These are phyloP conservation scores for Enoplosus armatus DNA, from an alignment of 2,797 vertebrate species.

Conservation along the genomic window DNA sequence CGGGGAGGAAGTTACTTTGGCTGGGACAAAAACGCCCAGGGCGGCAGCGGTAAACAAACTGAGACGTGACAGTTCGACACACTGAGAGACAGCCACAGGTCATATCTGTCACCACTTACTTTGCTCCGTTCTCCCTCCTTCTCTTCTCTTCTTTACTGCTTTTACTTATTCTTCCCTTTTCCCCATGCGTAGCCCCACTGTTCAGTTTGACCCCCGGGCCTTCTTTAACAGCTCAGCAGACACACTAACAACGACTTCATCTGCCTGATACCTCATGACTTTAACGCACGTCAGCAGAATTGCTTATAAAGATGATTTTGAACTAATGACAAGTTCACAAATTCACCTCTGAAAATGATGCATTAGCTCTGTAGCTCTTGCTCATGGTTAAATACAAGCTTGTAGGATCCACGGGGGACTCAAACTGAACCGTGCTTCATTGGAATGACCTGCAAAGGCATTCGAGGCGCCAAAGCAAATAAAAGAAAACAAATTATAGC, in stretches of 20 bases:
- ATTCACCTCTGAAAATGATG: not conserved
- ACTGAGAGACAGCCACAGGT: slow-evolving; percentile 45
- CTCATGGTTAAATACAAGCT: not conserved
- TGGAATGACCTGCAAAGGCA: too few relatives aligned
- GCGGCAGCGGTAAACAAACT: slow-evolving; percentile 58
- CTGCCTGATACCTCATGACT: not conserved
- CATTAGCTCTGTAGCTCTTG: not conserved
- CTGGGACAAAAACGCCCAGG: slow-evolving; percentile 44
- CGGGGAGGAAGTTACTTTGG: slow-evolving; percentile 46
- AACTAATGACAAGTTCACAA: too few relatives aligned
- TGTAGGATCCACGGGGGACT: too few relatives aligned
- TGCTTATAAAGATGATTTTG: too few relatives aligned
- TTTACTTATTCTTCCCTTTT: not conserved
- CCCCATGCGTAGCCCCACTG: not conserved
- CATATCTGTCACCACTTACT: slow-evolving; percentile 33
- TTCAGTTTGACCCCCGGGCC: not conserved
- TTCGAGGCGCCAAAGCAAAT: too few relatives aligned
- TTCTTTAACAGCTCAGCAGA: slow-evolving; percentile 4
- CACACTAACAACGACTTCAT: not conserved
- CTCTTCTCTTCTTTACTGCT: not conserved
- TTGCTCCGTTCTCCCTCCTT: slow-evolving; percentile 2
- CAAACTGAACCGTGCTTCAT: too few relatives aligned
- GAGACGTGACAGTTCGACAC: slow-evolving; percentile 46
- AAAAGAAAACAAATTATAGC: too few relatives aligned
- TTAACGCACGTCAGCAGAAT: too few relatives aligned